Base-by-base conservation (phyloP, 2,797 vertebrate genomes). In the Hydrolagus colliei region DNA sequence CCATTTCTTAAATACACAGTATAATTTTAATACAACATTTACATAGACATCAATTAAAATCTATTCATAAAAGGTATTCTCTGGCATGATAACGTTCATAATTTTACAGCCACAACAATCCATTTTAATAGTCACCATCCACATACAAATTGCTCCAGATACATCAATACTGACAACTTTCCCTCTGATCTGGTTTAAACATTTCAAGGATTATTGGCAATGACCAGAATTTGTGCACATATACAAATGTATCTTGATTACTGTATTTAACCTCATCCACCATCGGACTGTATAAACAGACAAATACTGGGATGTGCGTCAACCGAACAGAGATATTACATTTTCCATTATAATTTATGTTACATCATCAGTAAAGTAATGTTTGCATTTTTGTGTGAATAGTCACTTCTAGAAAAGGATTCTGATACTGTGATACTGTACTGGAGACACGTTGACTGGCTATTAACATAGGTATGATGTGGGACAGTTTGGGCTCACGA, bases 21-120 rank as follows among this genome's bases (percentile, higher is more conserved):
- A 84, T 84, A 84, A 68, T 84, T 78, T 84, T 71, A 84, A 84
- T 84, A 84, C 79, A 84, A 84, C 79, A 84, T 84, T 84, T 84
- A 84, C 79, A 84, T 68, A 67, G 79, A 84, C 79, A 71, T 84
- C 71, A 84, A 84, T 84, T 68, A 71, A 84, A 84, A 68, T 84
- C 79, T 84, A 84, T 84, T 84, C 65, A 71, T 84, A 84, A 14
- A 84, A 84, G 79, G 79, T 84, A 71, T 84, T 84, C 41, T 52
- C 79, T 84, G 79, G 79, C 79, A 71, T 84, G 79, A 71, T 84
- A 84, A 84, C 63, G 71, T 41, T 68, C 41, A 82, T 67, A 35
- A 9, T 71, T 84, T 84, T 71, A 84, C 79, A 68, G 79, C 79
- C 79, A 84, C 79, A 84, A 84, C 79, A 84, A 68, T 84, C 79